Conservation (phyloP, 2,888 invertebrate species). For the Gnatocerus cornutus region DNA sequence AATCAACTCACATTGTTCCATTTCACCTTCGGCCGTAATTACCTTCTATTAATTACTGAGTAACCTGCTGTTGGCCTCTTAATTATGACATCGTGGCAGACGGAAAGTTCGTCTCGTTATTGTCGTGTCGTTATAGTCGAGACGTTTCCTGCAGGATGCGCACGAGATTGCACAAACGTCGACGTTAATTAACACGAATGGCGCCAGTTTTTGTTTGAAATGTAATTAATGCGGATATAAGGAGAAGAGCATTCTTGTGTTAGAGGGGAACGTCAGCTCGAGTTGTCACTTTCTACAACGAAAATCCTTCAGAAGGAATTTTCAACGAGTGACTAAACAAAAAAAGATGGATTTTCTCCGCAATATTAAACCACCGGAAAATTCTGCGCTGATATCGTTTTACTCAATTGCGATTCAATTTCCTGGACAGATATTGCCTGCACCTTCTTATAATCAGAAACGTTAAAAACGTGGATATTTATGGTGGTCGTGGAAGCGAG, state of each 20-base stretch:
- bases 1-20: constrained; percentile 31
- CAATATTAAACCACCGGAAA: no score
- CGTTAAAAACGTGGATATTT: no score
- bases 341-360: no score
- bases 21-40: constrained; percentile 28
- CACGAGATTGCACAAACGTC: constrained; percentile 8
- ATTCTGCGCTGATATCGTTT: no score
- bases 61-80: constrained; percentile 43
- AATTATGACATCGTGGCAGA: constrained; percentile 20
- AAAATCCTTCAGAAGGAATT: no score
- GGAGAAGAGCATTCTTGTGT: constrained; percentile 14
- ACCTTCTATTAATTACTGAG: constrained; percentile 45
- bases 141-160: constrained; percentile 13
- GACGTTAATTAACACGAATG: constrained; percentile 30
- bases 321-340: no score
- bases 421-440: no score
- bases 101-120: constrained; percentile 7
- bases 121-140: neutral
- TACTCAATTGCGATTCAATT: no score
- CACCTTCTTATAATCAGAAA: no score
- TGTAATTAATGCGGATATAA: constrained; percentile 27
- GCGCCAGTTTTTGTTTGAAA: constrained; percentile 24
- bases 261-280: neutral
- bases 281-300: neutral
- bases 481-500: no score